phyloP scores from a whole-genome alignment of 2,888 invertebrate species.

The Eristalinus aeneus region DNA sequence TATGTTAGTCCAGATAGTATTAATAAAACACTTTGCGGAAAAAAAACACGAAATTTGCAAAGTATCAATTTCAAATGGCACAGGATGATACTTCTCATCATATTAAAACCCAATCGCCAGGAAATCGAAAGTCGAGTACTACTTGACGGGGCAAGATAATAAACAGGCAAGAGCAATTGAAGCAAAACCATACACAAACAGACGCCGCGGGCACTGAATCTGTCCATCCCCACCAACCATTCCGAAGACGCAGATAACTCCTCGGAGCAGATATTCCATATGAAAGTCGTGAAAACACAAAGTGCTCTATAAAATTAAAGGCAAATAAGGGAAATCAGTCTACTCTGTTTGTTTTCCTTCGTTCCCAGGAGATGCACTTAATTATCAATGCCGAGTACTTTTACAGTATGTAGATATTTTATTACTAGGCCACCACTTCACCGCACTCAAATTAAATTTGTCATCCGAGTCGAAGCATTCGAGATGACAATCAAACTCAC shows the following conservation, averaged over 20 bases:
- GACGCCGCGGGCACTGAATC: background rate
- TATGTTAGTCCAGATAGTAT: too few relatives aligned
- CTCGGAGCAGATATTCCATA: background rate
- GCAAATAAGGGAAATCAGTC: conserved; percentile 5
- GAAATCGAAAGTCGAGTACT: background rate
- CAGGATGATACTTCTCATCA: background rate
- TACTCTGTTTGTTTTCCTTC: background rate
- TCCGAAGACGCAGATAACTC: background rate
- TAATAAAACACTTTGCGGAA: too few relatives aligned
- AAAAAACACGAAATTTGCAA: too few relatives aligned
- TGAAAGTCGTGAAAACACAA: background rate
- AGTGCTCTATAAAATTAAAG: conserved; percentile 3
- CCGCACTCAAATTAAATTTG: conserved; percentile 32
- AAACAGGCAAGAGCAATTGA: background rate
- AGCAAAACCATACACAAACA: background rate
- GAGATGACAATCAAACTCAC: background rate
- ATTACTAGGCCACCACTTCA: background rate
- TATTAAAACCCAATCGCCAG: background rate
- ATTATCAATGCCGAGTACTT: conserved; percentile 2
- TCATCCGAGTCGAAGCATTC: conserved; percentile 2
- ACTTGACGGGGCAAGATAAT: background rate
- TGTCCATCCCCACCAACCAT: background rate
- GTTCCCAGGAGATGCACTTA: conserved; percentile 2
- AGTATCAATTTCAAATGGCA: background rate
- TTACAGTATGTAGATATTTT: background rate